Evolutionary conservation across 2,888 invertebrate species (phyloP), one percentile per base, ranked within the genome.

Genomic region (Myopa testacea): DNA sequence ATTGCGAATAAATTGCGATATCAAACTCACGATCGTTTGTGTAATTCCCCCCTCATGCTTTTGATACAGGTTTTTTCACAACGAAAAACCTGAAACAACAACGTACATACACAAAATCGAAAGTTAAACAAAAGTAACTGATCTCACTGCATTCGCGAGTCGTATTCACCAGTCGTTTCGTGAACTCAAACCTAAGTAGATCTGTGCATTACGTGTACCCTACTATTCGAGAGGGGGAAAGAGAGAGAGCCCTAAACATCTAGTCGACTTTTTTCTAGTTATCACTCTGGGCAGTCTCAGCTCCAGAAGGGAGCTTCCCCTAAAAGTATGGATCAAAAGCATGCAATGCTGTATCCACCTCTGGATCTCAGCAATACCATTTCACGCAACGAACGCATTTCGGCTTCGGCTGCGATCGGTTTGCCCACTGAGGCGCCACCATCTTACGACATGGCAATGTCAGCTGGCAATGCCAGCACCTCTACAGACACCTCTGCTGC

Each of bases 281-380:
- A 14, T 50, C 50, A 8, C 50, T 0, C 50, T 14, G 10, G 50
- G 50, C 8, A 50, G 50, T 50, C 50, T 50, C 50, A 75, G 38
- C 12, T 65, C 7, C 58, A 38, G 62, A 37, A 58, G 26, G 12
- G 52, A 55, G 40, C 45, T 8, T 45, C 65, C 6, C 7, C 38
- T 55, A 45, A 6, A 63, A 78, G 77, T 78, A 86, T 88, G 88
- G 88, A 88, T 82, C 88, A 87, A 78, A 88, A 88, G 81, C 87
- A 85, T 75, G 86, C 87, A 50, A 88, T 88, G 88, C 83, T 88
- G 16, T 88, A 88, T 84, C 88, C 88, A n/a, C 84, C 84, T 62
- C 82, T 87, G 78, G 85, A 86, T 79, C 81, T 80, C 71, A 83
- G 84, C 26, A 65, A 78, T 68, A 77, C 80, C 75, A 78, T 83